These are phyloP conservation scores for Peromyscus maniculatus DNA, from an alignment of 2,113 vertebrate species.

Conservation along the genomic window DNA sequence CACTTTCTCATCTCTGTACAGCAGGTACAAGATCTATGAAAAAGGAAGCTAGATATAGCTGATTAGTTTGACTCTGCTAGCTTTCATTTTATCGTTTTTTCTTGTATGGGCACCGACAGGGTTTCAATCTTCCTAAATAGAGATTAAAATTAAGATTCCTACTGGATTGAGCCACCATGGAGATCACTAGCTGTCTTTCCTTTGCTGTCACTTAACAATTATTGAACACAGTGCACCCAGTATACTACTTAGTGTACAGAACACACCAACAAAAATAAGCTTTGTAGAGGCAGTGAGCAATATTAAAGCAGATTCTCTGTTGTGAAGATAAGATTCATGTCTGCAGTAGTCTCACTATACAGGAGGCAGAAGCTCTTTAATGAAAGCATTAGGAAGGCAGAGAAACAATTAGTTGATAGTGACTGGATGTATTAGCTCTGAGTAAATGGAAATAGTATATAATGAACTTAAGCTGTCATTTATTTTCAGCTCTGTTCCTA, in stretches of 20 bases:
- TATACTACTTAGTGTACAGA: neutral
- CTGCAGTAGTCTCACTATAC: neutral
- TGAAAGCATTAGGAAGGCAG: slow-evolving; percentile 35
- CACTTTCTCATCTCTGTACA: slow-evolving; percentile 36
- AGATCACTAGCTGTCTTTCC: neutral
- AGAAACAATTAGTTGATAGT: slow-evolving; percentile 11
- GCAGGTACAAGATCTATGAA: neutral
- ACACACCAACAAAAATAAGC: neutral
- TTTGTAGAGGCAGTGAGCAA: neutral
- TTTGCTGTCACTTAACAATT: neutral
- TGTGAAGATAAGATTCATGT: neutral
- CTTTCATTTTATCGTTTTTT: slow-evolving; percentile 4
- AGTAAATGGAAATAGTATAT: slow-evolving; percentile 46
- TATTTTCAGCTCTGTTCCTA: neutral
- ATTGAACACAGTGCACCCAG: neutral
- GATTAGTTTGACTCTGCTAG: slow-evolving; percentile 18
- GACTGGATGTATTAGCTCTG: neutral
- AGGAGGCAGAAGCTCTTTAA: slow-evolving; percentile 5
- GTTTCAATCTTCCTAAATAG: neutral
- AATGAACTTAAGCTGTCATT: slow-evolving; percentile 4
- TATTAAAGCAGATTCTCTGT: neutral
- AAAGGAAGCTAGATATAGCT: neutral
- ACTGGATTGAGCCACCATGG: neutral
- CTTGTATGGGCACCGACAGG: neutral
- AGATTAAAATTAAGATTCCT: slow-evolving; percentile 35